phyloP scores from a whole-genome alignment of 2,797 vertebrate genomes.

The Cyclura pinguis region DNA sequence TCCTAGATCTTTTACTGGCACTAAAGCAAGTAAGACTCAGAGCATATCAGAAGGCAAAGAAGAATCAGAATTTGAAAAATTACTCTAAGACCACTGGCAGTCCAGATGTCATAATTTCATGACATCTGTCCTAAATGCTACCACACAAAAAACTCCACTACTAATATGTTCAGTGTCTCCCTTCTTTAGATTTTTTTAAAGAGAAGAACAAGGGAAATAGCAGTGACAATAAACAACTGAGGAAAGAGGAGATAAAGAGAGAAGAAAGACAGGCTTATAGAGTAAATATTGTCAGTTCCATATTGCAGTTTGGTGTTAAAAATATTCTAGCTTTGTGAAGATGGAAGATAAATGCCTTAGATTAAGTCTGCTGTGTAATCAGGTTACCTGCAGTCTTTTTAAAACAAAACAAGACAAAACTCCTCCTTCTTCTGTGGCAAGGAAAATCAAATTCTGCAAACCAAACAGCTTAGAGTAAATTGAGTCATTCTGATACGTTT shows the following conservation, averaged over 20 bases:
- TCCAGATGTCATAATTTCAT: not conserved
- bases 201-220: not conserved
- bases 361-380: not conserved
- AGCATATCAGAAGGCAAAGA: not conserved
- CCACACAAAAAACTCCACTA: no score
- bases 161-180: not conserved
- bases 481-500: not conserved
- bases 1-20: fast-evolving
- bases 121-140: not conserved
- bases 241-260: not conserved
- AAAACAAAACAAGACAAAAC: not conserved
- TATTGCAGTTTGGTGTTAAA: not conserved
- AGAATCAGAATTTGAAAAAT: not conserved
- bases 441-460: not conserved
- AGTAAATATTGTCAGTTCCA: not conserved
- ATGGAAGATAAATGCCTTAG: not conserved
- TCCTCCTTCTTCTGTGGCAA: not conserved
- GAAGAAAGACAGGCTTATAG: no score
- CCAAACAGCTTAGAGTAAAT: not conserved
- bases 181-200: not conserved
- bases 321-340: not conserved
- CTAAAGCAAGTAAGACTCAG: not conserved
- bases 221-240: not conserved
- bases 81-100: no score
- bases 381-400: not conserved